A percentile compares a stretch with the other conserved stretches of the same genome.
These are phyloP conservation scores for Pherbina coryleti DNA, from an alignment of 2,888 invertebrate genomes.

Conservation along the genomic window DNA sequence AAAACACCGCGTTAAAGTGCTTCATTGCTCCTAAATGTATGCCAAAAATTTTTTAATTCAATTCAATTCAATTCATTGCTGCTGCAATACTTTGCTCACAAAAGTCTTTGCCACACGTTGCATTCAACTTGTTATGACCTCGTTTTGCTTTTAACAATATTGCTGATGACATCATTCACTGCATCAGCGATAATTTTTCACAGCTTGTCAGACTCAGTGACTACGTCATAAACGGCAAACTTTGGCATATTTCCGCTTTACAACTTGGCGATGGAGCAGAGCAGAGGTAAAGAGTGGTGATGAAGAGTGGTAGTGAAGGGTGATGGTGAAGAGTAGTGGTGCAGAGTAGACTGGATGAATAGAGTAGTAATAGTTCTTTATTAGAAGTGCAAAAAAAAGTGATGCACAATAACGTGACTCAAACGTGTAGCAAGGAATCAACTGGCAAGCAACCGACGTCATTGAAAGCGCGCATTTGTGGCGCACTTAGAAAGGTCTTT, in stretches of 20 bases:
- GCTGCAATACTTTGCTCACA: background rate
- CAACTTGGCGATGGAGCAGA: background rate
- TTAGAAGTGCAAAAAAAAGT: background rate
- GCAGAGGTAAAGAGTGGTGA: background rate
- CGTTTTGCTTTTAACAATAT: background rate
- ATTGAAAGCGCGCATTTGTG: background rate
- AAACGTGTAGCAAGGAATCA: background rate
- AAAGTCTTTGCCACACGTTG: background rate
- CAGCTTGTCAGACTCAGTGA: constrained; percentile 7
- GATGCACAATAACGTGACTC: background rate
- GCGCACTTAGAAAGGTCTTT: background rate
- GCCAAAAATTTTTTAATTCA: background rate
- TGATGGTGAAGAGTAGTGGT: background rate
- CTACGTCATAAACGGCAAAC: background rate
- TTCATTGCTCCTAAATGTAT: background rate
- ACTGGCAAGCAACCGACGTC: background rate
- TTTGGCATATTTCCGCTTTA: background rate
- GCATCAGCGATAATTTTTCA: constrained; percentile 16
- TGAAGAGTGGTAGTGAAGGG: background rate
- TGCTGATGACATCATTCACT: constrained; percentile 31
- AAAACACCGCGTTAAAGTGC: no score
- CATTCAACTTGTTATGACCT: constrained; percentile 10
- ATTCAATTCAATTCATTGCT: background rate
- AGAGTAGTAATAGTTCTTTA: background rate
- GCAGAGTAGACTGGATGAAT: background rate